Percentiles rank a stretch among this genome's conserved stretches.
phyloP scores from a whole-genome alignment of 2,888 invertebrate genomes.

The Sympetrum striolatum region DNA sequence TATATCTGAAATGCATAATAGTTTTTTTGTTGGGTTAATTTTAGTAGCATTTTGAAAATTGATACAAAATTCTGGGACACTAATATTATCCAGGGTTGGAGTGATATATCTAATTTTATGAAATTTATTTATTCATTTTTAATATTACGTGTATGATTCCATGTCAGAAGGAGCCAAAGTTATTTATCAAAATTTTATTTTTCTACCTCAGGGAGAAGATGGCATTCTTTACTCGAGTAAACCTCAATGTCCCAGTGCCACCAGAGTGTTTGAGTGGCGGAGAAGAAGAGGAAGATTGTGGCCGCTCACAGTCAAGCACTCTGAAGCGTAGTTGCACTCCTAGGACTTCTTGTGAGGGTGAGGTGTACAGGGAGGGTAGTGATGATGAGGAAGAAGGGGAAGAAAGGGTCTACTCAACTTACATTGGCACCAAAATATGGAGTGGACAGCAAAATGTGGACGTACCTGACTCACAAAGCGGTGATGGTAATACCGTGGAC shows the following conservation, averaged over 20 bases:
- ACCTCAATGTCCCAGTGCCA: conserved; percentile 77
- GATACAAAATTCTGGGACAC: too few relatives aligned
- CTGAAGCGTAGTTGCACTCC: conserved; percentile 49
- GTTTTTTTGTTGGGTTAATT: too few relatives aligned
- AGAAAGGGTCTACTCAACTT: conserved; percentile 49
- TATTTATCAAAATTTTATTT: conserved; percentile 47
- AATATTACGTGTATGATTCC: too few relatives aligned
- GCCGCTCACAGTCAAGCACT: conserved; percentile 49
- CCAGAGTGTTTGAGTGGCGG: conserved; percentile 54
- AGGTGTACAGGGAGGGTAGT: conserved; percentile 49
- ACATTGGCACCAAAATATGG: conserved; percentile 55
- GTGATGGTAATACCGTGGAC: conserved; percentile 47
- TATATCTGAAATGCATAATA: too few relatives aligned
- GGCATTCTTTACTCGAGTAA: conserved; percentile 91
- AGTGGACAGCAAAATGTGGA: conserved; percentile 52
- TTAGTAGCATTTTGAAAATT: too few relatives aligned
- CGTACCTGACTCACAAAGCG: conserved; percentile 21
- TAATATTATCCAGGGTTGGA: too few relatives aligned
- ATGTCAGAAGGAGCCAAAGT: background rate
- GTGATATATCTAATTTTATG: too few relatives aligned
- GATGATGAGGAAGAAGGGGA: conserved; percentile 47
- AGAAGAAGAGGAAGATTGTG: conserved; percentile 49
- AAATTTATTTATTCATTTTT: too few relatives aligned
- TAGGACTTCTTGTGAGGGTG: conserved; percentile 54
- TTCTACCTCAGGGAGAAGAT: conserved; percentile 84